These are phyloP conservation scores for Drosophila incognita DNA, from an alignment of 2,888 invertebrate genomes.

Conservation along the genomic window DNA sequence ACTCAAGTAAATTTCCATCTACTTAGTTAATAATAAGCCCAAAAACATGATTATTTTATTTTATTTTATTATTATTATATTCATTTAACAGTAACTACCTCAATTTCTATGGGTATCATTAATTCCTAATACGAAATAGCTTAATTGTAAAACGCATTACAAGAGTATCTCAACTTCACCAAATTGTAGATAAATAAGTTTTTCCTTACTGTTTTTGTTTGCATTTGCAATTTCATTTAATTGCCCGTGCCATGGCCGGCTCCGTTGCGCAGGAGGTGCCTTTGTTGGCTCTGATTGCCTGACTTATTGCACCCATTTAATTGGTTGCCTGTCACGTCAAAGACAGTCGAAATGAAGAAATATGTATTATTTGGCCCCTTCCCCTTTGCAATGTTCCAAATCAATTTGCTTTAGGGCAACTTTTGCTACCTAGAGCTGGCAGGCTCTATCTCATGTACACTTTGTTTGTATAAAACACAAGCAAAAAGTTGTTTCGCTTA, in stretches of 20 bases:
- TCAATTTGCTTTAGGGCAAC: constrained; percentile 69
- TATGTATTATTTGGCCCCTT: constrained; percentile 42
- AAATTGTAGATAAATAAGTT: background rate
- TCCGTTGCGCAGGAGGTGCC: constrained; percentile 11
- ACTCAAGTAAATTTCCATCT: background rate
- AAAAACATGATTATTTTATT: background rate
- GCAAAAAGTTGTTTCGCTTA: constrained; percentile 68
- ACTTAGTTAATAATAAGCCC: background rate
- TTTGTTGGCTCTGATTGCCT: constrained; percentile 64
- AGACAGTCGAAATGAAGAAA: constrained; percentile 71
- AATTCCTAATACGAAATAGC: background rate
- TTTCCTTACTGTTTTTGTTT: constrained; percentile 41
- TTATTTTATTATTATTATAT: background rate
- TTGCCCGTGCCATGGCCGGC: constrained; percentile 44
- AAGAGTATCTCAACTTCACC: constrained; percentile 41
- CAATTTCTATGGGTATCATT: background rate
- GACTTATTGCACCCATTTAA: constrained; percentile 71
- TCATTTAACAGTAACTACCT: background rate
- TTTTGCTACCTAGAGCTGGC: constrained; percentile 56
- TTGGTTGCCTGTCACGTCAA: constrained; percentile 70
- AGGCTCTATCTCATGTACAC: constrained; percentile 35
- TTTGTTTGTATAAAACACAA: constrained; percentile 69
- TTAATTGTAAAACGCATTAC: background rate
- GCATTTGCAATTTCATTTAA: constrained; percentile 68
- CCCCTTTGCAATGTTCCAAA: constrained; percentile 56